phyloP scores from a whole-genome alignment of 1,140 invertebrate genomes.

The Cydia amplana region DNA sequence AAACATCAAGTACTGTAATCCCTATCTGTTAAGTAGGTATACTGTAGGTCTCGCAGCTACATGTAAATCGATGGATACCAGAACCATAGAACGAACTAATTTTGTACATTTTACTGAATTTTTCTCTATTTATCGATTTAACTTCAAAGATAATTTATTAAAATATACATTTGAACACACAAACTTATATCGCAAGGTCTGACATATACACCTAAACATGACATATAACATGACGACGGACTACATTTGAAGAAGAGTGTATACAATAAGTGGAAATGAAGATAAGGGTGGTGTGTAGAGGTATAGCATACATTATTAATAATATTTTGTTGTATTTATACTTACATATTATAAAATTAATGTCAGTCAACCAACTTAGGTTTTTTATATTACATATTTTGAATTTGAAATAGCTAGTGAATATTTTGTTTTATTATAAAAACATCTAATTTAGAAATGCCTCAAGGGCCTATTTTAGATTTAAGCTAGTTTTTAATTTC shows the following conservation, averaged over 20 bases:
- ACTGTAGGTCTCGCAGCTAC: neutral
- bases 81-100: neutral
- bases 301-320: neutral
- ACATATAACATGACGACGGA: neutral
- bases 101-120: neutral
- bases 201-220: neutral
- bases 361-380: too few species aligned
- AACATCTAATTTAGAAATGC: too few species aligned
- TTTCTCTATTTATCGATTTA: neutral
- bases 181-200: neutral
- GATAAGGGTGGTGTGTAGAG: neutral
- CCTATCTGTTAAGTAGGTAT: too few species aligned
- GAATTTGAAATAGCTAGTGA: too few species aligned
- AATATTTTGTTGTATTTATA: neutral
- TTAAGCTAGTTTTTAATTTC: too few species aligned
- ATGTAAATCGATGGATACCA: constrained; percentile 13
- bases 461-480: too few species aligned
- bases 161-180: neutral
- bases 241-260: neutral
- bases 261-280: neutral
- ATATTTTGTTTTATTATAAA: too few species aligned
- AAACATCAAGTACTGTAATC: too few species aligned
- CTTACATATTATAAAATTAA: too few species aligned
- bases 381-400: too few species aligned
- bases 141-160: neutral